Conservation (phyloP, 2,888 invertebrate species). For the Monoplex corrugatus region DNA sequence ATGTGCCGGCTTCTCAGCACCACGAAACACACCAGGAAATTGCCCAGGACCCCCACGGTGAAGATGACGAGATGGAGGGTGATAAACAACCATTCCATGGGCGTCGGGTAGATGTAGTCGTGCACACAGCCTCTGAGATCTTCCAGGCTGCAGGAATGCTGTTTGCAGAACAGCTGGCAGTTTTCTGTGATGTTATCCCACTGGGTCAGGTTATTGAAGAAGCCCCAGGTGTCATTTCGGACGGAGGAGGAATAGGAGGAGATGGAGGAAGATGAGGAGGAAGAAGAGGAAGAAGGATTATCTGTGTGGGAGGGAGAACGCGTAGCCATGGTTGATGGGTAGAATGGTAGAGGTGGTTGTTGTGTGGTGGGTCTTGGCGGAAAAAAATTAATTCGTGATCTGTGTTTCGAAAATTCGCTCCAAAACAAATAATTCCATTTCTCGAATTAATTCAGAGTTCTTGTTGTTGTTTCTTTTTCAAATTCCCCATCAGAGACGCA, state of each 20-base stretch:
- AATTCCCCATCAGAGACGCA: too few relatives aligned
- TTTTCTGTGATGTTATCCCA: constrained; percentile 39
- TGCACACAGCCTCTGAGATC: constrained; percentile 56
- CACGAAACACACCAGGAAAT: constrained; percentile 93
- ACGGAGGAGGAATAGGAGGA: background rate
- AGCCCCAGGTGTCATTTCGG: background rate
- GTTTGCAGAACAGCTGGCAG: constrained; percentile 49
- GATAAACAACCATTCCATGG: constrained; percentile 90
- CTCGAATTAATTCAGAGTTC: too few relatives aligned
- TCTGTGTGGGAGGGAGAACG: too few relatives aligned
- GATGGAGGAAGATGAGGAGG: background rate
- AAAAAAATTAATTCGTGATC: too few relatives aligned
- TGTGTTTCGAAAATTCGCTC: too few relatives aligned
- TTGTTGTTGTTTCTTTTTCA: too few relatives aligned
- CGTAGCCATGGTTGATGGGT: background rate
- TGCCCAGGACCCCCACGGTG: constrained; percentile 91
- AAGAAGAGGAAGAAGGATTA: background rate
- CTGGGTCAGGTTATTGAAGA: background rate
- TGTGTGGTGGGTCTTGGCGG: background rate
- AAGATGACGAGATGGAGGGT: constrained; percentile 90
- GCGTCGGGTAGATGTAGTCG: constrained; percentile 70
- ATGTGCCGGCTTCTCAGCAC: constrained; percentile 93
- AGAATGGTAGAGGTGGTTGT: background rate
- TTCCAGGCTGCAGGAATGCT: constrained; percentile 45
- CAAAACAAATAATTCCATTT: too few relatives aligned